Percentiles rank a stretch among this genome's conserved stretches.
Evolutionary conservation across 2,797 vertebrate genomes (phyloP).

Genomic region (Karalla daura): DNA sequence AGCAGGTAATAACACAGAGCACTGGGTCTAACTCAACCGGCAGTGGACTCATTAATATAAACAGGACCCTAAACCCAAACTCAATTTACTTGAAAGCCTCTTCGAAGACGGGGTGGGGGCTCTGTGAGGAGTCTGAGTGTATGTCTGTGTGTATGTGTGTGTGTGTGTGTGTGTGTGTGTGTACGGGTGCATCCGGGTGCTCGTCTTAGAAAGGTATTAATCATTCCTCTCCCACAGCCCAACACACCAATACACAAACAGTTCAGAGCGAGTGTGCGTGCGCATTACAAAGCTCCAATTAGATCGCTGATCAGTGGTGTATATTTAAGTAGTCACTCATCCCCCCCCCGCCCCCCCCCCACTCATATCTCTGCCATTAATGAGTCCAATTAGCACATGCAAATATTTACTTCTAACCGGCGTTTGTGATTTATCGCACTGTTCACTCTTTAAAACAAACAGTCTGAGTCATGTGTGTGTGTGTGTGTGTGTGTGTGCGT

Average conservation of each 20-base stretch:
- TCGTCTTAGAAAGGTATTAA: slow-evolving; percentile 74
- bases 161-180: slow-evolving; percentile 16
- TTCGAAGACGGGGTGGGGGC: slow-evolving; percentile 63
- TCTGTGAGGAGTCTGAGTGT: slow-evolving; percentile 56
- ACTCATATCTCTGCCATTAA: slow-evolving; percentile 78
- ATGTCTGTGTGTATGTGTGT: slow-evolving; percentile 27
- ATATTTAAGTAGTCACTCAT: slow-evolving; percentile 73
- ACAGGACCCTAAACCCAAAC: slow-evolving; percentile 82
- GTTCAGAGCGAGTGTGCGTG: slow-evolving; percentile 34
- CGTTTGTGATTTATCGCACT: slow-evolving; percentile 80
- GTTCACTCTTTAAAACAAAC: slow-evolving; percentile 72
- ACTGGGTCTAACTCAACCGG: slow-evolving; percentile 69
- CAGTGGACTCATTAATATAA: slow-evolving; percentile 80
- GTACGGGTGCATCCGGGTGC: slow-evolving; percentile 18
- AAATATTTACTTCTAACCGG: slow-evolving; percentile 83
- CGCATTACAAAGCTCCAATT: slow-evolving; percentile 77
- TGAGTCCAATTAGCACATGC: slow-evolving; percentile 84
- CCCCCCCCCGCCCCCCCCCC: slow-evolving; percentile 32
- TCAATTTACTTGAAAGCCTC: slow-evolving; percentile 83
- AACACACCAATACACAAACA: slow-evolving; percentile 48
- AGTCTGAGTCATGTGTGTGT: slow-evolving; percentile 42
- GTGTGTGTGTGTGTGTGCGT: slow-evolving; percentile 15
- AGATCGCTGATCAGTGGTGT: slow-evolving; percentile 73
- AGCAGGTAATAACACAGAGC: slow-evolving; percentile 78
- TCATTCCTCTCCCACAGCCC: slow-evolving; percentile 61